Evolutionary conservation across 2,888 invertebrate species (phyloP).

Genomic region (Amiota mariae): DNA sequence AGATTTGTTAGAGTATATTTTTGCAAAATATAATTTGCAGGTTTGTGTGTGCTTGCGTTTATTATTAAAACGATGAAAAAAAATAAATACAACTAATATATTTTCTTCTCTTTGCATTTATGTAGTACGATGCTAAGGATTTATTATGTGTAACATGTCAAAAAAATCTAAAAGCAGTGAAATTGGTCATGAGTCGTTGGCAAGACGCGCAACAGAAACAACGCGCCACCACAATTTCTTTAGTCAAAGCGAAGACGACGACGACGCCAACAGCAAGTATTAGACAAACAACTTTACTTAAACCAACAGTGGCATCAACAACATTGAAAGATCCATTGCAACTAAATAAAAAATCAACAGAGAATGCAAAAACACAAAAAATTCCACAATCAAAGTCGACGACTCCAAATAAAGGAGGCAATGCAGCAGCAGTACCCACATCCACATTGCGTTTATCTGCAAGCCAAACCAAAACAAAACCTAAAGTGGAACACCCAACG

Average conservation of each 20-base stretch:
- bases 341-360: neutral
- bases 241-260: neutral
- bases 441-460: too few species aligned
- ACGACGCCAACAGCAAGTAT: neutral
- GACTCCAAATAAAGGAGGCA: too few species aligned
- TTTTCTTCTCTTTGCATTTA: neutral
- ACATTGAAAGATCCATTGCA: neutral
- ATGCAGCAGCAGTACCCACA: too few species aligned
- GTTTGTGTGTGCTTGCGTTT: neutral
- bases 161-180: slow-evolving; percentile 10
- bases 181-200: neutral
- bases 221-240: neutral
- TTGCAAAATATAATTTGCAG: slow-evolving; percentile 1
- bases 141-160: neutral
- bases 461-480: too few species aligned
- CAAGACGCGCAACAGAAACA: neutral
- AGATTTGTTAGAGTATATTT: neutral
- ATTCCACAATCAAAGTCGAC: too few species aligned
- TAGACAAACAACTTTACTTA: neutral
- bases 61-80: too few species aligned
- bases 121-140: neutral
- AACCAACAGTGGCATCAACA: neutral
- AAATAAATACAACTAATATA: too few species aligned
- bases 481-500: too few species aligned
- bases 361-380: neutral